phyloP scores from a whole-genome alignment of 2,113 vertebrate species.

The Thryonomys swinderianus region DNA sequence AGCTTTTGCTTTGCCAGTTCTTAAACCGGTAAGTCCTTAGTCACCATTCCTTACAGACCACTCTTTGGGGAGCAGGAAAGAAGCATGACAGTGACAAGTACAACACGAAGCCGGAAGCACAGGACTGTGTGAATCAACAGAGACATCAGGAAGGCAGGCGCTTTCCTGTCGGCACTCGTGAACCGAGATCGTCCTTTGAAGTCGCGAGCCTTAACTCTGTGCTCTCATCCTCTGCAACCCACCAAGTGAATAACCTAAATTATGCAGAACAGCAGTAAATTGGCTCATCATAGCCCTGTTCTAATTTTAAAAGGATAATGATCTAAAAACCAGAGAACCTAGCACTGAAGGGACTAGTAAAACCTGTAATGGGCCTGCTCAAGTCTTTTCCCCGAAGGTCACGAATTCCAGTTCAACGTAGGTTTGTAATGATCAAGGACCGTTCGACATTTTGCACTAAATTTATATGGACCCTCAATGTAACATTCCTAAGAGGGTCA shows the following conservation, averaged over 20 bases:
- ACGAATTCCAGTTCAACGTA: constrained; percentile 79
- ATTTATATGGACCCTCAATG: constrained; percentile 19
- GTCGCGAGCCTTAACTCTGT: constrained; percentile 67
- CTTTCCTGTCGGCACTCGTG: constrained; percentile 43
- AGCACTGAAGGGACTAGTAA: constrained; percentile 69
- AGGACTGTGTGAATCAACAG: constrained; percentile 42
- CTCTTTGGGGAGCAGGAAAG: background rate
- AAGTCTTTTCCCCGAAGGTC: constrained; percentile 66
- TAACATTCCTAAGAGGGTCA: constrained; percentile 42
- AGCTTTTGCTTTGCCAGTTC: constrained; percentile 12
- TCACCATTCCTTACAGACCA: background rate
- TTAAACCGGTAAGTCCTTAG: constrained; percentile 5
- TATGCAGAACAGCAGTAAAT: constrained; percentile 79
- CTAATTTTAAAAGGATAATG: constrained; percentile 84
- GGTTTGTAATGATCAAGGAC: constrained; percentile 64
- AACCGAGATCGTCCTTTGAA: constrained; percentile 64
- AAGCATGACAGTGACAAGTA: background rate
- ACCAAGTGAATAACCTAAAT: constrained; percentile 82
- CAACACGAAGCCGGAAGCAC: constrained; percentile 40
- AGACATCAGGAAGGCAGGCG: constrained; percentile 59
- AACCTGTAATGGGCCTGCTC: constrained; percentile 65
- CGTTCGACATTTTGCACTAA: background rate
- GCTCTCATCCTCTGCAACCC: constrained; percentile 76
- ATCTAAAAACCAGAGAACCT: constrained; percentile 72
- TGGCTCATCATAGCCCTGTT: constrained; percentile 80